Base-by-base conservation (phyloP, 2,797 vertebrate species). In the Furcifer pardalis region DNA sequence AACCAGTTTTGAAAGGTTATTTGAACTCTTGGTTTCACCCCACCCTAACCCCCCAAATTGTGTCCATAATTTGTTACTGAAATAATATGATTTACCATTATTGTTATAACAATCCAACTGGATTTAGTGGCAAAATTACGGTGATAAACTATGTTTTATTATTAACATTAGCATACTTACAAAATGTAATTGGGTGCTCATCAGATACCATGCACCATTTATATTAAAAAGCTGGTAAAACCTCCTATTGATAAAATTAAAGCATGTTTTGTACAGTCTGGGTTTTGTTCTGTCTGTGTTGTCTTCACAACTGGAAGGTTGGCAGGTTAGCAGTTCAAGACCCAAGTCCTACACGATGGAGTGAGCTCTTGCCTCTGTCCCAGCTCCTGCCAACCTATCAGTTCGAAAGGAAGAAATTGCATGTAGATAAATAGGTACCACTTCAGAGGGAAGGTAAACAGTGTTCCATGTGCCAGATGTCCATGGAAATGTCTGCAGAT, bases 101-200 rank as follows among this genome's bases (percentile, higher is more conserved):
- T 89, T 86, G 91, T 89, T 87, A 88, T 81, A 90, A 81, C 90
- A 88, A 92, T 93, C 88, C 91, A 91, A 82, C 86, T 91, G 95
- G 92, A 95, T 94, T 93, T 95, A 95, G 87, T 94, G 87, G 83
- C 89, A 90, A 93, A 94, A 93, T 91, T 94, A 93, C 86, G 93
- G 71, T 94, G 93, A 95, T 94, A 84, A 93, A 95, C 94, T 84
- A 84, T 87, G 87, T 88, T 95, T 94, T 94, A 95, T 95, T 95
- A 95, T 90, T 85, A 94, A 94, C 92, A 95, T 94, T 94, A 94
- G 94, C 93, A 94, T 84, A 90, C 83, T 93, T 94, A 88, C 95
- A 94, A 94, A 90, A 93, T 92, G 81, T 85, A 95, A 93, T 93
- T 89, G 82, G 78, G 89, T 95, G 71, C 94, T 95, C 88, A 95